Evolutionary conservation across 2,888 invertebrate species (phyloP).

Genomic region (Athalia cordata): DNA sequence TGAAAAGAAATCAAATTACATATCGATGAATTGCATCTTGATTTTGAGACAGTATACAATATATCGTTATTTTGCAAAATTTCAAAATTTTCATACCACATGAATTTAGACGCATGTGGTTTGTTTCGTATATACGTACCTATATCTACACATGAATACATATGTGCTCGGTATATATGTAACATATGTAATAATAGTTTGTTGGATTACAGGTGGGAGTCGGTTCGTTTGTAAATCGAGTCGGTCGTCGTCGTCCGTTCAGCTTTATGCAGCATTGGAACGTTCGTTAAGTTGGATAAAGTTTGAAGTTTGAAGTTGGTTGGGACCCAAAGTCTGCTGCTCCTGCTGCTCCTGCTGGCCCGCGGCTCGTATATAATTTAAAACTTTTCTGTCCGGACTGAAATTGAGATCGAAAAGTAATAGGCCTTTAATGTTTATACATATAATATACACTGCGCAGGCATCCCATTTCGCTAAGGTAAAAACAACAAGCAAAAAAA

Average conservation of each 20-base stretch:
- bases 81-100: no score
- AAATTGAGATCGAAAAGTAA: slow-evolving; percentile 61
- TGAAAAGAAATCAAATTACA: no score
- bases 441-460: background rate
- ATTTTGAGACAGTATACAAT: no score
- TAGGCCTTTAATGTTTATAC: slow-evolving; percentile 58
- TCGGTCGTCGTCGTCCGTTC: no score
- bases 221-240: slow-evolving; percentile 62
- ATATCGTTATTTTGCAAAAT: no score
- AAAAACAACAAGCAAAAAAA: background rate
- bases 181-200: background rate
- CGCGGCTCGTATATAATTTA: slow-evolving; percentile 55
- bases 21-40: no score
- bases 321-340: no score
- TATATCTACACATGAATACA: background rate
- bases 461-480: background rate
- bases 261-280: no score
- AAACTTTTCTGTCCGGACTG: slow-evolving; percentile 54
- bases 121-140: background rate
- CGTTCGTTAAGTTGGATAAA: no score
- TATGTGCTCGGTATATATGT: background rate
- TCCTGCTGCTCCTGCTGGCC: no score
- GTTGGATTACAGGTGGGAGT: slow-evolving; percentile 64
- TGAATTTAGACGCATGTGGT: no score
- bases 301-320: no score